Percentiles rank a stretch among this genome's conserved stretches.
phyloP scores from a whole-genome alignment of 92 coral and sea anemone genomes.

The Siderastrea siderea region DNA sequence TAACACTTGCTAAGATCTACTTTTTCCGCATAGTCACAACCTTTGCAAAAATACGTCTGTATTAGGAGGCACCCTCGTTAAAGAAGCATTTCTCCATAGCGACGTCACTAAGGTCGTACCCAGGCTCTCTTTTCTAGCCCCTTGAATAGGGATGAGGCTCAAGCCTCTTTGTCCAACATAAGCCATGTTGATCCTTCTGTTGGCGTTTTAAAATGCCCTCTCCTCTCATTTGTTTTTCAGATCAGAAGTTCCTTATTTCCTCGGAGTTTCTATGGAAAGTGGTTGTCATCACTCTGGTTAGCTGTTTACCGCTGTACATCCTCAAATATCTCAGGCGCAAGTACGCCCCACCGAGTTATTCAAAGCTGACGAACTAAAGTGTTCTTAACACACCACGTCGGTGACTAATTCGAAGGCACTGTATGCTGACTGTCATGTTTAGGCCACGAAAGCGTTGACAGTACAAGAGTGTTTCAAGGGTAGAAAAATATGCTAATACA shows the following conservation, averaged over 20 bases:
- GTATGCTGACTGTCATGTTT: neutral
- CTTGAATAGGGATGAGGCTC: too few species aligned
- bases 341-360: conserved; percentile 99
- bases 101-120: too few species aligned
- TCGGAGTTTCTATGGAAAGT: conserved; percentile 96
- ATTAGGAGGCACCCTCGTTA: too few species aligned
- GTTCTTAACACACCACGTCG: neutral
- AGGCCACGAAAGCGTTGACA: neutral
- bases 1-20: too few species aligned
- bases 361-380: conserved; percentile 84
- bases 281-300: conserved; percentile 93
- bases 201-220: too few species aligned
- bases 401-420: neutral
- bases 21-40: too few species aligned
- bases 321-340: conserved; percentile 92
- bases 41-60: too few species aligned
- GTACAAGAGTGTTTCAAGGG: neutral
- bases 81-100: too few species aligned
- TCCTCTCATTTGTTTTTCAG: conserved; percentile 57
- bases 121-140: too few species aligned
- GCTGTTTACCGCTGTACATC: conserved; percentile 97
- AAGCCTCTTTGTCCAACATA: too few species aligned
- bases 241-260: conserved; percentile 84
- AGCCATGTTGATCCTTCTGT: too few species aligned
- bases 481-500: neutral